A percentile compares a stretch with the other conserved stretches of the same genome.
phyloP scores from a whole-genome alignment of 2,113 vertebrate species.

The Boulengeromyrus knoepffleri region DNA sequence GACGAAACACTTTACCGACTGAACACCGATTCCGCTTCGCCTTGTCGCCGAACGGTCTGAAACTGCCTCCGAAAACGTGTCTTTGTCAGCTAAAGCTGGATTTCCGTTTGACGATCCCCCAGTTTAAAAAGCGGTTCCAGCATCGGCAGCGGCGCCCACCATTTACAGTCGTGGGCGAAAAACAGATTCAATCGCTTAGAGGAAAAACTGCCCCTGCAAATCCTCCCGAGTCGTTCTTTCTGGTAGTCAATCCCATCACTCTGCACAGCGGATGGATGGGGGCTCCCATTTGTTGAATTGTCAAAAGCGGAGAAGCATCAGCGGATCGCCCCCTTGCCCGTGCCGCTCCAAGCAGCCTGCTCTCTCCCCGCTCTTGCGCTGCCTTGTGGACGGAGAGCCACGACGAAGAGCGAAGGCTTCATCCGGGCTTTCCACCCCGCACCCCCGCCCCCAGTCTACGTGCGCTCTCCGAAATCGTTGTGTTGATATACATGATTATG shows the following conservation, averaged over 20 bases:
- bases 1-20: neutral
- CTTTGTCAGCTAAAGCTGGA: neutral
- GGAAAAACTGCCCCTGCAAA: neutral
- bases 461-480: neutral
- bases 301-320: neutral
- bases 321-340: neutral
- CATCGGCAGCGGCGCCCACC: neutral
- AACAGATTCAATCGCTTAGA: neutral
- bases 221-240: neutral
- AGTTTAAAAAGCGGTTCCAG: neutral
- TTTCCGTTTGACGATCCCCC: neutral
- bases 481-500: neutral
- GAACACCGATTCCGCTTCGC: neutral
- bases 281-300: neutral
- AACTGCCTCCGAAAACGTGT: neutral
- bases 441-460: neutral
- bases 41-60: neutral
- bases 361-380: neutral
- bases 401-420: neutral
- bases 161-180: neutral
- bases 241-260: neutral
- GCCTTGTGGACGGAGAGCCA: neutral
- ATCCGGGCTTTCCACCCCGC: constrained; percentile 13
- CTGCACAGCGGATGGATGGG: neutral
- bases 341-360: neutral